Percentiles rank a stretch among this genome's conserved stretches.
These are phyloP conservation scores for Isurus oxyrinchus DNA, from an alignment of 2,113 vertebrate genomes.

Conservation along the genomic window DNA sequence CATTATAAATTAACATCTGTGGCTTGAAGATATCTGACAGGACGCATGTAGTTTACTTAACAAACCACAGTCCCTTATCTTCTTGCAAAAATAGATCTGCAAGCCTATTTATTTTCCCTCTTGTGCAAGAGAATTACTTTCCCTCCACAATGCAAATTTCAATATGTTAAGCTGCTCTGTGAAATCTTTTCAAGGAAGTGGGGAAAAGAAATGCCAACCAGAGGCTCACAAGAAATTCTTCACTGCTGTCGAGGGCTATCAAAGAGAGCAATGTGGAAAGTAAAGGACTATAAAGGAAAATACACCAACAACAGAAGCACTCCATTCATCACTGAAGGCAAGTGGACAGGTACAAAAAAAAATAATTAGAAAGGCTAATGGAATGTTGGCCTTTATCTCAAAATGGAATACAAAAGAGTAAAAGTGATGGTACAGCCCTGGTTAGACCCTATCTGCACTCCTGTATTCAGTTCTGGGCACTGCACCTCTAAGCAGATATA, in stretches of 20 bases:
- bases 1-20: background rate
- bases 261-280: background rate
- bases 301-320: background rate
- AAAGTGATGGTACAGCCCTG: background rate
- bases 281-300: background rate
- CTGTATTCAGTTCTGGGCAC: background rate
- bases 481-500: background rate
- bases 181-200: background rate
- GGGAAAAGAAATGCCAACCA: too few species aligned
- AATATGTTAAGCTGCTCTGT: background rate
- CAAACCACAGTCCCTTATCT: background rate
- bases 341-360: background rate
- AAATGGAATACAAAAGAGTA: background rate
- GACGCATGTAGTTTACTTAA: constrained; percentile 6
- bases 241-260: background rate
- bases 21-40: constrained; percentile 7
- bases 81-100: background rate
- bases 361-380: background rate
- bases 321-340: background rate
- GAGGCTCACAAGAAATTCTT: background rate
- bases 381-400: background rate
- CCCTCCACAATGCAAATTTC: constrained; percentile 4
- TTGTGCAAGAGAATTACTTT: background rate
- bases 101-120: background rate
- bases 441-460: background rate